Conservation (phyloP, 2,888 invertebrate species). For the Adela reaumurella region DNA sequence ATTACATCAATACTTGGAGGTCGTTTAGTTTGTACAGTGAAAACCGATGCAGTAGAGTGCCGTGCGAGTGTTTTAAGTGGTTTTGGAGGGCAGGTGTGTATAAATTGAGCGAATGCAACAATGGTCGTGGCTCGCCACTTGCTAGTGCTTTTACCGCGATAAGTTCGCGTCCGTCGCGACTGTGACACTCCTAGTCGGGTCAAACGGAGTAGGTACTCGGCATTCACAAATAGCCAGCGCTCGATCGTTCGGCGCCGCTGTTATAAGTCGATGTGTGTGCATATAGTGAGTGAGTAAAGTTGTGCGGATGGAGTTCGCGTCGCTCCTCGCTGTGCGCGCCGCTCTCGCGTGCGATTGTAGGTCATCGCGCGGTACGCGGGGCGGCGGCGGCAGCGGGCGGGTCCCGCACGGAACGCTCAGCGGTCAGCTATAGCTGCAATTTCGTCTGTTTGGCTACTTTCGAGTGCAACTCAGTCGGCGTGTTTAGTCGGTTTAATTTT, state of each 20-base stretch:
- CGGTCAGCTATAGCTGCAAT: constrained; percentile 33
- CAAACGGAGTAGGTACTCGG: background rate
- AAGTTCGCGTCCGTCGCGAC: background rate
- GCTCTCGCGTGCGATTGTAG: constrained; percentile 41
- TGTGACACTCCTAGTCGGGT: background rate
- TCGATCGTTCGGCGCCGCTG: background rate
- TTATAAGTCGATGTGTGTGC: background rate
- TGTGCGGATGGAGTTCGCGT: constrained; percentile 3
- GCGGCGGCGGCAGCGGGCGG: constrained; percentile 33
- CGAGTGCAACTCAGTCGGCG: constrained; percentile 44
- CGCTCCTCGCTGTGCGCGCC: constrained; percentile 15
- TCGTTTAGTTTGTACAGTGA: background rate
- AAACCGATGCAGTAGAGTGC: background rate
- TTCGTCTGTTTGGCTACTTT: constrained; percentile 39
- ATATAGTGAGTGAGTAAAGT: background rate
- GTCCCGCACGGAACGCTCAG: constrained; percentile 46
- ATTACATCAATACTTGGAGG: constrained; percentile 6
- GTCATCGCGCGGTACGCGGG: constrained; percentile 42
- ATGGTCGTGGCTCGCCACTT: background rate
- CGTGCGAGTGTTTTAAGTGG: background rate
- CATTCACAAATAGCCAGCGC: background rate
- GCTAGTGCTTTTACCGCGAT: background rate
- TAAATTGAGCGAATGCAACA: background rate
- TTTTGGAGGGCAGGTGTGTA: background rate
- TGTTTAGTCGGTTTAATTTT: constrained; percentile 47